These are phyloP conservation scores for Leucoma salicis DNA, from an alignment of 2,888 invertebrate species.

Conservation along the genomic window DNA sequence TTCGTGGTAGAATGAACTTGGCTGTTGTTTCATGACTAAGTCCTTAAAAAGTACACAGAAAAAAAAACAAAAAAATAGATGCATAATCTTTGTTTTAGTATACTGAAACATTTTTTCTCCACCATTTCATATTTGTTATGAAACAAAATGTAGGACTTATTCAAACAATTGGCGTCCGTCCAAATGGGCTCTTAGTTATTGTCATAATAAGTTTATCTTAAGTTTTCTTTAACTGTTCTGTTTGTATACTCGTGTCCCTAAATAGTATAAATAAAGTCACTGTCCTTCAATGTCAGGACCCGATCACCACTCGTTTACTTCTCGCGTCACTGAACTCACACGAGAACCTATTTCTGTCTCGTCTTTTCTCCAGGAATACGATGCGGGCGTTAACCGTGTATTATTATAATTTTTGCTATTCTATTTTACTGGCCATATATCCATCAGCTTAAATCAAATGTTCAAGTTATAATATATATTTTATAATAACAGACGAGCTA, in stretches of 20 bases:
- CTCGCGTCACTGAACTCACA: constrained; percentile 58
- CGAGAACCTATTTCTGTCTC: constrained; percentile 62
- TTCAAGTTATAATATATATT: too few relatives aligned
- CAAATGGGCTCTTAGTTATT: neutral
- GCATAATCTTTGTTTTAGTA: too few relatives aligned
- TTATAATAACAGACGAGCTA: too few relatives aligned
- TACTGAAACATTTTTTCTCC: too few relatives aligned
- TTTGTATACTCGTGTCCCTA: neutral
- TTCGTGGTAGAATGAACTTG: too few relatives aligned
- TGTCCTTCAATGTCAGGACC: constrained; percentile 6
- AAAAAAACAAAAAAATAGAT: too few relatives aligned
- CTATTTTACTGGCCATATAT: too few relatives aligned
- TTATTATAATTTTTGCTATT: constrained; percentile 29
- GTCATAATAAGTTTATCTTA: neutral
- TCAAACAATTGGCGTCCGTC: neutral
- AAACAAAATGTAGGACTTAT: neutral
- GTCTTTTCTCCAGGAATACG: constrained; percentile 67
- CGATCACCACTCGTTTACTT: constrained; percentile 25
- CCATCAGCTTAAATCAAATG: too few relatives aligned
- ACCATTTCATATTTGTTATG: too few relatives aligned
- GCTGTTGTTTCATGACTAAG: too few relatives aligned
- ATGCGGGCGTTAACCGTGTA: constrained; percentile 33
- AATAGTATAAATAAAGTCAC: too few relatives aligned
- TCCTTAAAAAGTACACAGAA: too few relatives aligned
- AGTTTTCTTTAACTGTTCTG: neutral